Evolutionary conservation across 2,113 vertebrate genomes (phyloP), one percentile per base, ranked within the genome.

Genomic region (Cyprinus carpio): DNA sequence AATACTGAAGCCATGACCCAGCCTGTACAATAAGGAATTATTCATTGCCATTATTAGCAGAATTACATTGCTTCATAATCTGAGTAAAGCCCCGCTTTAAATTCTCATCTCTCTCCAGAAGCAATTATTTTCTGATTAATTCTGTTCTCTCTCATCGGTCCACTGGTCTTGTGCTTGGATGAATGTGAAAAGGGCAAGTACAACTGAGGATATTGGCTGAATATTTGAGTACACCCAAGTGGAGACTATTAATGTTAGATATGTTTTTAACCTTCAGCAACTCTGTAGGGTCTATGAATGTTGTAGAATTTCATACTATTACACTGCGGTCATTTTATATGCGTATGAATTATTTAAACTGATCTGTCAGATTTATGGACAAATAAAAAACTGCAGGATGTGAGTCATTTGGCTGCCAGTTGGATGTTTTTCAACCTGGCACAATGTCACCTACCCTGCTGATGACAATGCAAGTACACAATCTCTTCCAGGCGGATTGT

Each of bases 381-480:
- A 18, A 18, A 27, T 43, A 29, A 18, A 2, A 81, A 29, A 65
- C 34, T 37, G 7, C 31, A 79, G 34, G 20, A 43, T 46, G 43
- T 81, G 4, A 20, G 9, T 65, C 4, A 34, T 49, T 18, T 71
- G 62, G 31, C 9, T 27, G 20, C 18, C n/a, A 51, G 43, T 12
- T 23, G 15, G 15, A 6, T n/a, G 34, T 16, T 3, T 29, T n/a
- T 83, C 25, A 62, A 12, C 62, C 37, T 15, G 65, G n/a, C 31
- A 12, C 37, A 46, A 58, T 69, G 51, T 25, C 40, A 83, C 85
- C 23, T 91, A 99, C 98, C 96, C 93, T 99, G 98, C 90, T 99
- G 98, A 92, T 99, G 98, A 71, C 98, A 99, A 91, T 99, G 98
- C 89, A 99, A 90, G 65, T 99, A 99, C 62, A 99, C 98, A 0